phyloP scores from a whole-genome alignment of 2,797 vertebrate species.

The Podarcis siculus region DNA sequence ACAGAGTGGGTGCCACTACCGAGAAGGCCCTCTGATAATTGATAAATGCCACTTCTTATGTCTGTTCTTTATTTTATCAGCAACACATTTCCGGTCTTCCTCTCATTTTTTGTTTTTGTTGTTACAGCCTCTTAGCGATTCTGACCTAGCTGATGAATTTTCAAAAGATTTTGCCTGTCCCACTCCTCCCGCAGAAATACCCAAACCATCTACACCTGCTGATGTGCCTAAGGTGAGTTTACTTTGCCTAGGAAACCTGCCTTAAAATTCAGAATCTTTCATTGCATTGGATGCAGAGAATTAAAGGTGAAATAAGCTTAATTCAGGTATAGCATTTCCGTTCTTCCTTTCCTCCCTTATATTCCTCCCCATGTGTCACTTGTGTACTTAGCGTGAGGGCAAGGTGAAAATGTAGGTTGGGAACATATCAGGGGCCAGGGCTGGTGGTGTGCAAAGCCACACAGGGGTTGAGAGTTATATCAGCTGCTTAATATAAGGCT shows the following conservation, averaged over 20 bases:
- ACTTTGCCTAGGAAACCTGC: background rate
- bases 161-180: conserved; percentile 71
- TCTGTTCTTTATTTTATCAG: conserved; percentile 8
- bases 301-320: background rate
- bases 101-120: conserved; percentile 13
- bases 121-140: conserved; percentile 73
- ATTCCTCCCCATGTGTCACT: background rate
- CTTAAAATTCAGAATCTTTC: background rate
- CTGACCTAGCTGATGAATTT: conserved; percentile 75
- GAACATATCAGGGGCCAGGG: background rate
- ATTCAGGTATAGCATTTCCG: background rate
- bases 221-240: conserved; percentile 67
- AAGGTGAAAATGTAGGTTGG: background rate
- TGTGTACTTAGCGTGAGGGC: too few relatives aligned
- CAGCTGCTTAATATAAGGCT: too few relatives aligned
- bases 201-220: conserved; percentile 57
- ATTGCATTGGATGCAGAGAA: background rate
- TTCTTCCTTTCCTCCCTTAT: background rate
- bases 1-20: too few relatives aligned
- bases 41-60: background rate
- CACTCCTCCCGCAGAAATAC: conserved; percentile 49
- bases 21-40: background rate
- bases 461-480: background rate
- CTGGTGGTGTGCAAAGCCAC: background rate
- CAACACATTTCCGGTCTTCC: fast-evolving